phyloP scores from a whole-genome alignment of 2,113 vertebrate genomes.

The Myrmecobius fasciatus region DNA sequence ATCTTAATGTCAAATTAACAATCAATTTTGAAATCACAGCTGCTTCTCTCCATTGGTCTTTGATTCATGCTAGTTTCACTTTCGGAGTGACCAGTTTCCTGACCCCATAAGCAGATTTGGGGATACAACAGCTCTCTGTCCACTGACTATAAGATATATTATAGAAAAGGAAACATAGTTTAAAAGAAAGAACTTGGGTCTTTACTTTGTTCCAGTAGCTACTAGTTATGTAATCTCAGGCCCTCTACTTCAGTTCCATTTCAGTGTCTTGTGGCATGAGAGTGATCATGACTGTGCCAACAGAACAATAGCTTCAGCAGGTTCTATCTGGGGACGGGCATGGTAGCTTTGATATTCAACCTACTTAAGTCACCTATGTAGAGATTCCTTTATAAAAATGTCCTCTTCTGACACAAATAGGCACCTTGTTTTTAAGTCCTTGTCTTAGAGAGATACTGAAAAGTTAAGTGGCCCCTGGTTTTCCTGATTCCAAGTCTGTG shows the following conservation, averaged over 20 bases:
- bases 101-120: neutral
- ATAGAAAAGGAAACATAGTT: neutral
- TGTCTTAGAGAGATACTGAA: neutral
- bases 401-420: neutral
- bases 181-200: neutral
- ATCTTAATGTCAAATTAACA: slow-evolving; percentile 23
- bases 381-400: neutral
- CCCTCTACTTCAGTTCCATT: neutral
- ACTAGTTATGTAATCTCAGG: neutral
- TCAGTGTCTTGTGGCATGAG: neutral
- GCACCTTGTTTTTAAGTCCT: neutral
- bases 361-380: neutral
- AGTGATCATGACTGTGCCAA: neutral
- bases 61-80: neutral
- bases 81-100: neutral
- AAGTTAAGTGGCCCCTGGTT: neutral
- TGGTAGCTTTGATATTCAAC: neutral
- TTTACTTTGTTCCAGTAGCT: neutral
- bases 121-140: neutral
- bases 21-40: neutral
- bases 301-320: neutral
- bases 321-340: neutral
- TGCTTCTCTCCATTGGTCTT: neutral
- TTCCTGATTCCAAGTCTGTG: neutral
- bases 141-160: neutral